Evolutionary conservation across 2,113 vertebrate species (phyloP).

Genomic region (Suricata suricatta): DNA sequence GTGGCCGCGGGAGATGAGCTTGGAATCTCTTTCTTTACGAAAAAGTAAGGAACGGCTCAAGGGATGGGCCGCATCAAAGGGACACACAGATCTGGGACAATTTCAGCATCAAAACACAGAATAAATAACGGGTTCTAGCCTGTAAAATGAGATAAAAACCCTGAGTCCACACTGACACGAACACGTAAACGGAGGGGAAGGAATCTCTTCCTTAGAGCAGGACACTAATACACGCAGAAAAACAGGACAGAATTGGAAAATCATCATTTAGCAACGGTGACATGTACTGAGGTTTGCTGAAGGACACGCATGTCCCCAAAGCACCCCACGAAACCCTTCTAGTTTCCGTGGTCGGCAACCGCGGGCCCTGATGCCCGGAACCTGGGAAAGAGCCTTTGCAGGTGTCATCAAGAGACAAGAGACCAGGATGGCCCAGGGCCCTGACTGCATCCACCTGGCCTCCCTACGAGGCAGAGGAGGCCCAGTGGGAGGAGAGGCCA

Average conservation of each 20-base stretch:
- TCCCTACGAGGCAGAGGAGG: neutral
- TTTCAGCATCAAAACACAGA: neutral
- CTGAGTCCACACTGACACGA: neutral
- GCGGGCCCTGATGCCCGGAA: neutral
- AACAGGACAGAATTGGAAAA: neutral
- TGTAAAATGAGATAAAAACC: neutral
- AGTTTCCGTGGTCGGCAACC: neutral
- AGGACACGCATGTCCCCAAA: neutral
- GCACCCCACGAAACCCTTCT: neutral
- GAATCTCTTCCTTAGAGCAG: neutral
- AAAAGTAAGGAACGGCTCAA: neutral
- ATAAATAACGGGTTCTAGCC: neutral
- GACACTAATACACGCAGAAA: neutral
- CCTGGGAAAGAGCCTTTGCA: neutral
- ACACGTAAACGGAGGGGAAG: accelerated
- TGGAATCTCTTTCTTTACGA: neutral
- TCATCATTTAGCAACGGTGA: neutral
- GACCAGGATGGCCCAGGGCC: too few relatives aligned
- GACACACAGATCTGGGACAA: neutral
- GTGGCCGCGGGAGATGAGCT: neutral
- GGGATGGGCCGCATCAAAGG: neutral
- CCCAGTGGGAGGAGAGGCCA: neutral
- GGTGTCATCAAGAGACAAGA: neutral
- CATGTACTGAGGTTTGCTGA: neutral
- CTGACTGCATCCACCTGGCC: too few relatives aligned